Base-by-base conservation (phyloP, 2,113 vertebrate genomes). In the Fulmarus glacialis region DNA sequence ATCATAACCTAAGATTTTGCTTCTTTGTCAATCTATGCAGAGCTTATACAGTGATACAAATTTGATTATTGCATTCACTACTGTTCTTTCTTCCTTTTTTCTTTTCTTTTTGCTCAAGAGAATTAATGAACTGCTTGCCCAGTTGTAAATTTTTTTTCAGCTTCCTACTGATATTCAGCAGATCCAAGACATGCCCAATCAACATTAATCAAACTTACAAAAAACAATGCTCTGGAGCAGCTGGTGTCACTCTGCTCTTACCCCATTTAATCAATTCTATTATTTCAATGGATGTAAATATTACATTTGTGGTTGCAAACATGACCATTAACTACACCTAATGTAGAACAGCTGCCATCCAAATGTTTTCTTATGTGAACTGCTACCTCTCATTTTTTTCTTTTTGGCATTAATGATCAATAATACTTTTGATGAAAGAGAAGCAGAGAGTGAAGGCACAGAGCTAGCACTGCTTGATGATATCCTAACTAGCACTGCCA, bases 311-410 rank as follows among this genome's bases (percentile, higher is more conserved):
- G 68, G 70, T 80, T 95, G 83, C 67, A 97, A 97, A 98, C 81
- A 96, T 91, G 55, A 68, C 64, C 77, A 89, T 97, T 98, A 97
- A 83, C 72, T 92, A 96, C 81, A 96, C 83, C 70, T 94, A 93
- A 93, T 84, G 79, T 77, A 94, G 70, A 97, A 86, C n/a, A 88
- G 71, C 89, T 97, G 92, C 87, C 79, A 94, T 83, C 43, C 38
- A 92, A 96, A 96, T 82, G 62, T 86, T 80, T 95, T 95, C 82
- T 83, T 86, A 53, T 60, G 42, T 91, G 52, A 97, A 97, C 79
- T 94, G 66, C 58, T 94, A 64, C 45, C 29, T 91, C 67, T 84
- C 82, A 83, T 89, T 97, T 96, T 97, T 96, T 94, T 97, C 85
- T 87, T 95, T 92, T 92, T 83, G 60, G 40, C 60, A 93, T 82